phyloP scores from a whole-genome alignment of 2,797 vertebrate species.

The Sebastes hubbsi region DNA sequence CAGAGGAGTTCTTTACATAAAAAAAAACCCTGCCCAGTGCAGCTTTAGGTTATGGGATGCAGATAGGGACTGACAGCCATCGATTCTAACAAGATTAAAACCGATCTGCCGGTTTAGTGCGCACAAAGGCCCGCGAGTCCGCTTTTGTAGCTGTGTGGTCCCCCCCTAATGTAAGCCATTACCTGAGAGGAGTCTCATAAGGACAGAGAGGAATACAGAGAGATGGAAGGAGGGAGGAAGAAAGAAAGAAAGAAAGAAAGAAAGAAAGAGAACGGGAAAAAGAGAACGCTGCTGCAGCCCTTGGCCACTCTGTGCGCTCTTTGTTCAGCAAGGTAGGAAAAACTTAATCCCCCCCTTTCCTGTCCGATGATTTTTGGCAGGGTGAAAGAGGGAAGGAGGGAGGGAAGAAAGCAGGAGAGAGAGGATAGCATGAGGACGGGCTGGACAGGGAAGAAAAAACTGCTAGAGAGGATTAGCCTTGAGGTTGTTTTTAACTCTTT shows the following conservation, averaged over 20 bases:
- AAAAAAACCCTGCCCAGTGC: slow-evolving; percentile 6
- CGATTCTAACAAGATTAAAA: slow-evolving; percentile 74
- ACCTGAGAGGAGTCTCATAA: slow-evolving; percentile 68
- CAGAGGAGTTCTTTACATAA: slow-evolving; percentile 25
- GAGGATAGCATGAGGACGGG: slow-evolving; percentile 59
- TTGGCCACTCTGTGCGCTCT: slow-evolving; percentile 90
- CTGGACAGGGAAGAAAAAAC: slow-evolving; percentile 32
- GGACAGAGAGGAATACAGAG: slow-evolving; percentile 46
- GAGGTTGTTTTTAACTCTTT: slow-evolving; percentile 57
- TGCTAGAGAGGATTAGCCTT: slow-evolving; percentile 62
- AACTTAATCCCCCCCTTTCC: slow-evolving; percentile 97
- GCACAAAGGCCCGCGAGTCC: slow-evolving; percentile 35
- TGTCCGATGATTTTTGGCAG: slow-evolving; percentile 96
- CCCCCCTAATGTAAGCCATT: slow-evolving; percentile 58
- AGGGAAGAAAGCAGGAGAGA: slow-evolving; percentile 41
- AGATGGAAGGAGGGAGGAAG: slow-evolving; percentile 60
- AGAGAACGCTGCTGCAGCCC: slow-evolving; percentile 83
- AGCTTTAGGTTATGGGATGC: slow-evolving; percentile 46
- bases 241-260: slow-evolving; percentile 4
- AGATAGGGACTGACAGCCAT: slow-evolving; percentile 64
- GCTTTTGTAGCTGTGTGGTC: slow-evolving; percentile 68
- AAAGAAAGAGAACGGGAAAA: slow-evolving; percentile 25
- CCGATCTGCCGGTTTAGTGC: slow-evolving; percentile 42
- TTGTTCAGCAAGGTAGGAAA: slow-evolving; percentile 98
- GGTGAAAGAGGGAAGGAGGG: slow-evolving; percentile 54